Base-by-base conservation (phyloP, 2,113 vertebrate species). In the Aspidoscelis tigris region DNA sequence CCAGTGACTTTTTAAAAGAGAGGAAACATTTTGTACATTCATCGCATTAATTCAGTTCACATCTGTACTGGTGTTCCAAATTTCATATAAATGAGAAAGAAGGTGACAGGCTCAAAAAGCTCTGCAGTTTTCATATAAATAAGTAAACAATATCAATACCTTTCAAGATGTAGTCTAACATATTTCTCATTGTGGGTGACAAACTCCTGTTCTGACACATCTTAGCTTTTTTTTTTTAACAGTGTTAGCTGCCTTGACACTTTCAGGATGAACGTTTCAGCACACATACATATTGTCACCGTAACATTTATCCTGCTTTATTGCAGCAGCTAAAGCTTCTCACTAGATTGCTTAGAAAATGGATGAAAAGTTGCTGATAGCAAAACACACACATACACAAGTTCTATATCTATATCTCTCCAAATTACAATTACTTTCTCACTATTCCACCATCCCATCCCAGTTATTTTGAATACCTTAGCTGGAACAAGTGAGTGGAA, bases 401-500 rank as follows among this genome's bases (percentile, higher is more conserved):
- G 8, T 6, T 50, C 8, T 6, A 50, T 50, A 50, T 50, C 5
- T 50, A 50, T 50, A 50, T 50, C 8, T 50, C 8, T 65, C 58
- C 83, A 79, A 61, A 22, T 24, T 3, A 44, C 20, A 10, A 55
- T 87, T 44, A 47, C n/a, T 80, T 82, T 78, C 68, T 84, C 79
- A 6, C 47, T 50, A 50, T 50, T 5, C 5, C 47, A 50, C 55
- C 14, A 7, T 14, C 55, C 20, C 21, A 14, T 26, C 2, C 9
- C 22, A 33, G n/a, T 22, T 10, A 18, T 79, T 84, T 69, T 39
- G 21, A 65, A 80, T 85, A 81, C 77, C 87, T 83, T 22, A 85
- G 92, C 87, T 74, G 71, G 78, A 68, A 12, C 47, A 68, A 87
- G 20, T 53, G 18, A 71, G 43, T 16, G 76, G 71, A 69, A 77